Evolutionary conservation across 2,113 vertebrate species (phyloP).

Genomic region (Gorsachius goisagi): DNA sequence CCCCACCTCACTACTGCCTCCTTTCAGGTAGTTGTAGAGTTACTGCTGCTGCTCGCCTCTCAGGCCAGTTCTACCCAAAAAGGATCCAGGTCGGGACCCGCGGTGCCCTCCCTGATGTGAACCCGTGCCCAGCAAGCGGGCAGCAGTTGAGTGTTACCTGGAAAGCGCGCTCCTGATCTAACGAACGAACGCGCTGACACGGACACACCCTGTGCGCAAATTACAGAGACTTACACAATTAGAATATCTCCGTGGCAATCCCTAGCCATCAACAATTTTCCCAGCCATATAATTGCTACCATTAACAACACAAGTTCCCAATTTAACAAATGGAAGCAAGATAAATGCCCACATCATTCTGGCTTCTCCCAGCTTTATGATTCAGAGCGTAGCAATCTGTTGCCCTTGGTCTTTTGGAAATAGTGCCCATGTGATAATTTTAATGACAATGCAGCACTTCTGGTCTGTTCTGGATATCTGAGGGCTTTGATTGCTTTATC

Average conservation of each 20-base stretch:
- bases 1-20: no score
- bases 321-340: constrained; percentile 39
- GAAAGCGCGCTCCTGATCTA: background rate
- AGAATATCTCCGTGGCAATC: constrained; percentile 49
- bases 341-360: constrained; percentile 7
- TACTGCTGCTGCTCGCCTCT: background rate
- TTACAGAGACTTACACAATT: constrained; percentile 15
- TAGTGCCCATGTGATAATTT: background rate
- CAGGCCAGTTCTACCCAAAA: background rate
- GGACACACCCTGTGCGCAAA: background rate
- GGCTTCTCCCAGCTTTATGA: constrained; percentile 28
- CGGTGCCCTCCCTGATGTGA: background rate
- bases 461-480: background rate
- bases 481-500: background rate
- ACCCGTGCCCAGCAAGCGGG: background rate
- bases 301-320: constrained; percentile 30
- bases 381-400: background rate
- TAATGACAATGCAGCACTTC: constrained; percentile 22
- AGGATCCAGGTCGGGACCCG: background rate
- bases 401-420: constrained; percentile 22
- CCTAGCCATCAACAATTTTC: background rate
- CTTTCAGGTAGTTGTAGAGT: no score
- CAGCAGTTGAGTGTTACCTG: background rate
- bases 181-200: background rate
- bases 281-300: constrained; percentile 48